Evolutionary conservation across 1,140 invertebrate species (phyloP), one percentile per base, ranked within the genome.

Genomic region (Saxidomus purpurata): DNA sequence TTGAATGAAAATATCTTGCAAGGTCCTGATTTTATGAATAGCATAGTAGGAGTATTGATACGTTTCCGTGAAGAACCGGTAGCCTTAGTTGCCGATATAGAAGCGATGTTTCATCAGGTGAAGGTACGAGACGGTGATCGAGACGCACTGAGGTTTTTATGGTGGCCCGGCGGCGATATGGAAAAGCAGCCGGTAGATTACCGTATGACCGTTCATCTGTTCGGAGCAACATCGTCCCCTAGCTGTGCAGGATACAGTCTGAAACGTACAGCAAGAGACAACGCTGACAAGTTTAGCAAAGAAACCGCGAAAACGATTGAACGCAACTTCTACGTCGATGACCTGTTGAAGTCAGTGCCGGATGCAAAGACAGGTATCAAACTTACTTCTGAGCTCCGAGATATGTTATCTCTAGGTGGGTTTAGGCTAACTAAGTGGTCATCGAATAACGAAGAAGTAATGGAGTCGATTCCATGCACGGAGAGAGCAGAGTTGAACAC

Each of bases 21-120:
- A 9, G 94, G 94, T 15, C 95, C 96, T 9, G 94, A 94, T 80
- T 76, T 96, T 0, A 96, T 96, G 90, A 94, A n/a, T 71, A 74
- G 28, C 61, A 74, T 94, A 19, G 61, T 93, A 19, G 93, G 84
- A 38, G 89, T 93, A 9, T 87, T 94, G n/a, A 40, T 90, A 0
- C 76, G 84, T 28, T 93, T 93, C 74, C 76, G 93, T 4, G 19
- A 89, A 69, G 71, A 91, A 36, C 79, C 61, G 28, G 81, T 94
- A 11, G 92, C 92, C 19, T 36, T 93, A 2, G 83, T 88, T 28
- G 74, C 86, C 22, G 86, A 91, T 87, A 91, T 93, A 8, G 40
- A 89, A 38, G 49, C 67, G 59, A 93, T 93, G 92, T 92, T 93
- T 63, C 89, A 92, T 28, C 87, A 91, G 40, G 67, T 92, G 25